These are phyloP conservation scores for Hyla sarda DNA, from an alignment of 2,113 vertebrate species.

Conservation along the genomic window DNA sequence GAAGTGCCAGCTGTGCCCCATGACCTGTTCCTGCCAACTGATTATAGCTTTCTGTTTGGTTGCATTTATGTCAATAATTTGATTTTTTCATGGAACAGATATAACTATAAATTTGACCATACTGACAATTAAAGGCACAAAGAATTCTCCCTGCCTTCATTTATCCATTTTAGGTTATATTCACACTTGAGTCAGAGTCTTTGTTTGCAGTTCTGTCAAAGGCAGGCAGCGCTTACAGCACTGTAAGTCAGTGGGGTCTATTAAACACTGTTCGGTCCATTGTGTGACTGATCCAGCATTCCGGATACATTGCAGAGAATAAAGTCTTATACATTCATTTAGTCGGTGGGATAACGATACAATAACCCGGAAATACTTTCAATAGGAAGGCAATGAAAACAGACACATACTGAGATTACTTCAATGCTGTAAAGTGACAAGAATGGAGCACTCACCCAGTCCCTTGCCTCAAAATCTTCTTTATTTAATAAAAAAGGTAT, in stretches of 20 bases:
- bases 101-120: background rate
- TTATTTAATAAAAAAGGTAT: no score
- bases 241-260: background rate
- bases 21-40: background rate
- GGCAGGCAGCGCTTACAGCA: background rate
- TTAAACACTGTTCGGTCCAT: background rate
- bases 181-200: background rate
- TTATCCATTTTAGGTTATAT: background rate
- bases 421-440: no score
- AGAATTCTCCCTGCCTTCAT: background rate
- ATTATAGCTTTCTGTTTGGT: background rate
- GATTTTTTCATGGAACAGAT: background rate
- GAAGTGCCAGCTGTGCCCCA: slow-evolving; percentile 5
- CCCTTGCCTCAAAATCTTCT: no score
- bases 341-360: background rate
- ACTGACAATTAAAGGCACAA: background rate
- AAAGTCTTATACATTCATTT: background rate
- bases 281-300: background rate
- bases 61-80: background rate
- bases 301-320: no score
- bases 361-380: background rate
- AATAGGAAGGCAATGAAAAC: no score
- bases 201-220: background rate
- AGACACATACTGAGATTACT: no score
- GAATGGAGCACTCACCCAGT: no score